Evolutionary conservation across 2,888 invertebrate species (phyloP), one percentile per base, ranked within the genome.

Genomic region (Parnassius smintheus): DNA sequence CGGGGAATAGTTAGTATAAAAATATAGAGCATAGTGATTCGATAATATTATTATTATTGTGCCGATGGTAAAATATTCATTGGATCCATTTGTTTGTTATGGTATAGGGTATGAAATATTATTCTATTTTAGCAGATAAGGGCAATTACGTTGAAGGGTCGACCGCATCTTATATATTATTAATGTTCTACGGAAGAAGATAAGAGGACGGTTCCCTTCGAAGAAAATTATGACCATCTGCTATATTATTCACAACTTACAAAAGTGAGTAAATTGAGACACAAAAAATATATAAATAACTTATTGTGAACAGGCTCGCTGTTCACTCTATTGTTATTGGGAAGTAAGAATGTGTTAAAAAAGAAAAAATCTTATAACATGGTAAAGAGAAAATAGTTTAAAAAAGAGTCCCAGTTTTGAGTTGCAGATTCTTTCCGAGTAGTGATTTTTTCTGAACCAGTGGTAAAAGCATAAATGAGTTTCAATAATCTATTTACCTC

Each of bases 241-340:
- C 44, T 59, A 46, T 53, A 53, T 53, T 53, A 59, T 59, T 59
- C 59, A 59, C 35, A 45, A 35, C 46, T 53, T 35, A 46, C 41
- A 48, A 53, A 35, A 59, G 46, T 53, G 48, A 52, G 45, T n/a
- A 18, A 46, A 53, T n/a, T 41, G 50, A 49, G 25, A 25, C 8
- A 52, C n/a, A 46, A 7, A 13, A 18, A 45, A 22, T 9, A 56
- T 13, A 48, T 11, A 56, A 35, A 46, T 25, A 25, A 3, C 25
- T 25, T 25, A 3, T 25, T 25, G 3, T 3, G 25, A 25, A 25
- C 25, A 25, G 25, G 25, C 4, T 25, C 25, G 25, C 25, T 25
- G 2, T 3, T 25, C 25, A 0, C 25, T 25, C 25, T 25, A 25
- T 25, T 25, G 25, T 18, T 18, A 18, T 18, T 18, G 18, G 18